Evolutionary conservation across 2,113 vertebrate genomes (phyloP).

Genomic region (Cyphomyrus discorhynchus): DNA sequence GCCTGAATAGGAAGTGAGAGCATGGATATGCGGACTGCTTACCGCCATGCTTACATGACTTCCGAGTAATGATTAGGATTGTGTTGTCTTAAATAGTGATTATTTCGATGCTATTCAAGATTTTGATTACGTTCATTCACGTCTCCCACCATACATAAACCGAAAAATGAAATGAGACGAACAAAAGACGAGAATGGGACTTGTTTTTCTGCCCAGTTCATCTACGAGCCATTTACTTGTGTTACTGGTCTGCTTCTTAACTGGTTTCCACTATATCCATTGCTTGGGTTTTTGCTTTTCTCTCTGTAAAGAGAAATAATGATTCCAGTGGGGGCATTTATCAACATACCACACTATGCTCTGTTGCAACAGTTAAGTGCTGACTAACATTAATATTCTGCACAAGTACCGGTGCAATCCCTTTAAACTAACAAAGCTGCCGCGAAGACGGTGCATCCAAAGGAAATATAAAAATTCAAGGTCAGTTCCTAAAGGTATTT

Average conservation of each 20-base stretch:
- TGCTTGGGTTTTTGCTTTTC: neutral
- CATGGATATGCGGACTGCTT: neutral
- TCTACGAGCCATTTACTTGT: neutral
- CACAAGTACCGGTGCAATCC: neutral
- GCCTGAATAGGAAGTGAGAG: neutral
- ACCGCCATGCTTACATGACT: neutral
- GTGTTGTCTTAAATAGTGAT: neutral
- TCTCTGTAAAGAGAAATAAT: neutral
- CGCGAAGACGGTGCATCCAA: neutral
- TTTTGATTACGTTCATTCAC: neutral
- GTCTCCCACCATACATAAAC: neutral
- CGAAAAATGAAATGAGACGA: neutral
- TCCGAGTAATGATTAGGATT: neutral
- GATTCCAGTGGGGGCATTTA: neutral
- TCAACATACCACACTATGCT: neutral
- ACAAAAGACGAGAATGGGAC: neutral
- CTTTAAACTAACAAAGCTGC: neutral
- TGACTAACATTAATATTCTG: constrained; percentile 3
- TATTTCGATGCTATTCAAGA: neutral
- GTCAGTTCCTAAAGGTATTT: constrained; percentile 12
- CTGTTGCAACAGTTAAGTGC: neutral
- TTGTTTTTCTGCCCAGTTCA: neutral
- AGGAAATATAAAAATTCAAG: constrained; percentile 3
- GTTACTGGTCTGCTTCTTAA: neutral
- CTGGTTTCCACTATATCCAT: neutral